phyloP scores from a whole-genome alignment of 1,140 invertebrate genomes.

The Habropoda laboriosa region DNA sequence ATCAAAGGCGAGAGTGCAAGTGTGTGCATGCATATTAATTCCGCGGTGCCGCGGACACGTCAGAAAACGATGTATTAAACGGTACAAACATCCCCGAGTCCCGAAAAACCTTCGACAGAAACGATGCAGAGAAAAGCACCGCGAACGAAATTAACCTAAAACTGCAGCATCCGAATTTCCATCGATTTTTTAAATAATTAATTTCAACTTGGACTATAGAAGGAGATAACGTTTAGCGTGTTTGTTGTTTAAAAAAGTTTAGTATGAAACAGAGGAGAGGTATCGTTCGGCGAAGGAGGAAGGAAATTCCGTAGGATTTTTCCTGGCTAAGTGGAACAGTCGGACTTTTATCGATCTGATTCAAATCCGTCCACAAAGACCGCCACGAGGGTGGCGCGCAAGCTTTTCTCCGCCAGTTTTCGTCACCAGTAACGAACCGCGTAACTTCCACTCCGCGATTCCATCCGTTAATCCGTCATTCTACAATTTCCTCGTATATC shows the following conservation, averaged over 20 bases:
- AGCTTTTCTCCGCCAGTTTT: constrained; percentile 36
- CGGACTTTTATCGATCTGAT: constrained; percentile 59
- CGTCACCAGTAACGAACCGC: neutral
- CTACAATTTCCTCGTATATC: neutral
- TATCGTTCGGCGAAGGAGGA: no score
- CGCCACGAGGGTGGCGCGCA: constrained; percentile 31
- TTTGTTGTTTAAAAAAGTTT: no score
- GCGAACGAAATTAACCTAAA: no score
- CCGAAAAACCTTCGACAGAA: neutral
- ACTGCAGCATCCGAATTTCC: neutral
- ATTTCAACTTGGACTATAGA: neutral
- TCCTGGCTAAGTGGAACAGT: constrained; percentile 45
- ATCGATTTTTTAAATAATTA: neutral
- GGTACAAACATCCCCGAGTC: neutral
- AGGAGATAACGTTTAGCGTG: no score
- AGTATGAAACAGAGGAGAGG: no score
- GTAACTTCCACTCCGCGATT: neutral
- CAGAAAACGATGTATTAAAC: constrained; percentile 3
- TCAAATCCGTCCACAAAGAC: constrained; percentile 53
- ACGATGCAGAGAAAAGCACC: no score
- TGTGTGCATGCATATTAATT: constrained; percentile 28
- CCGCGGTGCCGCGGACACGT: neutral
- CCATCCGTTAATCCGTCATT: neutral
- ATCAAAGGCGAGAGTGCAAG: constrained; percentile 28
- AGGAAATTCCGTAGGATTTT: constrained; percentile 52